Evolutionary conservation across 2,888 invertebrate species (phyloP), one percentile per base, ranked within the genome.

Genomic region (Bombylius major): DNA sequence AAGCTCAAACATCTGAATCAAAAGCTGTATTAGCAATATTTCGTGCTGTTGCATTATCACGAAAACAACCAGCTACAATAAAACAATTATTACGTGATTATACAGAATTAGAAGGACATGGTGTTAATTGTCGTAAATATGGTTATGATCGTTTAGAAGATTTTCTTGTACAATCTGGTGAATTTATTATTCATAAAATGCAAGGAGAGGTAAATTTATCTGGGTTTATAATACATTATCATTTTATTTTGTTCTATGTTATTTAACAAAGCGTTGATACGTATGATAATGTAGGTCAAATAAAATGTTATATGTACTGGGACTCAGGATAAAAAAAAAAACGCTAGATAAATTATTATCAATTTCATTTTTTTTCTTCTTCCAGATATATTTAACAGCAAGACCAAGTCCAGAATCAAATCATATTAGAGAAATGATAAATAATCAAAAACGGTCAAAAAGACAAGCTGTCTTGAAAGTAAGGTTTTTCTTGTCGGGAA

Each of bases 141-240:
- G 86, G 86, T 6, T 85, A 76, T 69, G 65, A 71, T 46, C 72
- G 73, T 9, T 69, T 86, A 9, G 79, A 82, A 58, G 80, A 81
- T 45, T 76, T 87, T 59, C 73, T 87, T 44, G 77, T 77, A 60
- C 77, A 80, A 23, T 79, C 82, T 12, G 78, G 80, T 36, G 76
- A 84, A 64, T 78, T 77, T 63, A 71, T 78, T 9, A 73, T 73
- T n/a, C 74, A 75, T 62, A 66, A 66, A 31, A 76, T 67, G 11
- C 69, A 78, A 66, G 79, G 79, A 4, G 80, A 81, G 59, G 75
- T 78, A 63, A 64, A 64, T 65, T 51, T 47, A 46, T 39, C n/a
- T 34, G 13, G 5, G n/a, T 45, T 54, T 34, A 14, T 33, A 23
- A 23, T 3, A 23, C 23, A 23, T 23, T 23, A 3, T 23, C 23